phyloP scores from a whole-genome alignment of 1,140 invertebrate species.

The Callitettix versicolor region DNA sequence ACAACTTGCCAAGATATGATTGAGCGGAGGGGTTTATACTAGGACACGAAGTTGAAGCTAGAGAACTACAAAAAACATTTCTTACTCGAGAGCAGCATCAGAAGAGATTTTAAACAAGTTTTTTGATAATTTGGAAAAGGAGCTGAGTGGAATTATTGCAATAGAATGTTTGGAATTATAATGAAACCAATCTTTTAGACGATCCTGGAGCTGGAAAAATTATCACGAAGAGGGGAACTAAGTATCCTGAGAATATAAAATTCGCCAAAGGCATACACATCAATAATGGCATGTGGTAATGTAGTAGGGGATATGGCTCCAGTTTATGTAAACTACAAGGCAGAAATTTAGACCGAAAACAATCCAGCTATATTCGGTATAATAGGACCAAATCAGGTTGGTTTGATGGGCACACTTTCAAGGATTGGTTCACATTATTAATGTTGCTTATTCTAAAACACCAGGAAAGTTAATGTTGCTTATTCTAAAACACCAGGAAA shows the following conservation, averaged over 20 bases:
- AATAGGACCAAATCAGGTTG: conserved; percentile 7
- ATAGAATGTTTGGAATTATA: background rate
- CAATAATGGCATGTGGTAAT: background rate
- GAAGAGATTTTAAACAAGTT: background rate
- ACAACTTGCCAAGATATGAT: background rate
- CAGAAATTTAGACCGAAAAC: background rate
- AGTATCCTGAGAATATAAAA: background rate
- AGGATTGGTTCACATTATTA: conserved; percentile 1
- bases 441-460: background rate
- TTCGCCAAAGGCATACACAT: background rate
- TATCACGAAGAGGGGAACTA: background rate
- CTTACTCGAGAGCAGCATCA: background rate
- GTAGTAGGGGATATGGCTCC: background rate
- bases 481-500: background rate
- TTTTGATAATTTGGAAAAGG: background rate
- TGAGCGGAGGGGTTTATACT: background rate
- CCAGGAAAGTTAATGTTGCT: background rate
- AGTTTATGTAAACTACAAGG: background rate
- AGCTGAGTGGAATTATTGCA: background rate
- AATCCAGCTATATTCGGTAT: background rate
- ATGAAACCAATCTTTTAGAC: background rate
- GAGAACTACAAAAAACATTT: background rate
- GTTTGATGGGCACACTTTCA: conserved; percentile 3
- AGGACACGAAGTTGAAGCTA: background rate
- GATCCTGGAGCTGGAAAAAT: background rate